These are phyloP conservation scores for Sminthurinus signatus DNA, from an alignment of 1,140 invertebrate genomes.

Conservation along the genomic window DNA sequence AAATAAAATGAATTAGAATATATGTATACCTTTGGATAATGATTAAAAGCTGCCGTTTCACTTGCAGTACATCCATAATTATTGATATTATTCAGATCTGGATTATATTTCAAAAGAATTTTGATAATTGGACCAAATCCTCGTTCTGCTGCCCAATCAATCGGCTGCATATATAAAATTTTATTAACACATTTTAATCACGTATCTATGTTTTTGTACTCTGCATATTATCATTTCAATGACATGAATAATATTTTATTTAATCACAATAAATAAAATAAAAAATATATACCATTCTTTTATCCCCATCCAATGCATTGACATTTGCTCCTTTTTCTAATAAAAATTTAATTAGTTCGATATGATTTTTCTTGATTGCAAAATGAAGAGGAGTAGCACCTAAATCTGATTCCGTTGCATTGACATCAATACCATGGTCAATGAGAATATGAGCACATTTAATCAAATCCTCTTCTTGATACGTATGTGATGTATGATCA, in stretches of 20 bases:
- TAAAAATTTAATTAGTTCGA: not conserved
- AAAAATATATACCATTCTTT: no score
- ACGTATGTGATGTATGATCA: not conserved
- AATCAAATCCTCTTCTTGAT: not conserved
- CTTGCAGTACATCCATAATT: not conserved
- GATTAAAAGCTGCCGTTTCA: not conserved
- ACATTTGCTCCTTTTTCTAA: not conserved
- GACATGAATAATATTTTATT: no score
- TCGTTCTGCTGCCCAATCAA: not conserved
- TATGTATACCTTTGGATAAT: not conserved
- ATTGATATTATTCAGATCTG: not conserved
- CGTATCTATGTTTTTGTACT: no score
- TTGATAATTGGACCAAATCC: not conserved
- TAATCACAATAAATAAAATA: no score
- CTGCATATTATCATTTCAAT: no score
- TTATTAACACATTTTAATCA: no score
- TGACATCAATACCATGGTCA: not conserved
- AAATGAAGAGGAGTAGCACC: not conserved
- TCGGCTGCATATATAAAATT: not conserved
- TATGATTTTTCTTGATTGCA: not conserved
- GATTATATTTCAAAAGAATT: not conserved
- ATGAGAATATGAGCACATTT: not conserved
- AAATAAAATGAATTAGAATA: no score
- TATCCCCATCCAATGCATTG: no score
- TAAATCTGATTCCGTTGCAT: not conserved